phyloP scores from a whole-genome alignment of 2,888 invertebrate genomes.

The Villa cingulata region DNA sequence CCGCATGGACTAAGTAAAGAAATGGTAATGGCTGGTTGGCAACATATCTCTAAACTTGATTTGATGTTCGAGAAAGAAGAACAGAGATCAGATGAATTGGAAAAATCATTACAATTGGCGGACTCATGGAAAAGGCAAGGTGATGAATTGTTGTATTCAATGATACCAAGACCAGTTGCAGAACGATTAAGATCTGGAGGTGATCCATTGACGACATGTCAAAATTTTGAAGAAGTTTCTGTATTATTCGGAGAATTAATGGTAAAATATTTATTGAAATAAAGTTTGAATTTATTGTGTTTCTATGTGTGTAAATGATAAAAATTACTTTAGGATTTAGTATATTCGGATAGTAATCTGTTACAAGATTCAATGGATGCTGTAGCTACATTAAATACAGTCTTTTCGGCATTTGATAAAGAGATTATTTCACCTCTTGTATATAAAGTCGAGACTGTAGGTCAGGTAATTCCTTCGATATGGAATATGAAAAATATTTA shows the following conservation, averaged over 20 bases:
- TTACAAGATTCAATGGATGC: conserved; percentile 56
- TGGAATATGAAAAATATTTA: too few species aligned
- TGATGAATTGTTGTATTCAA: conserved; percentile 76
- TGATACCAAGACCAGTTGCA: conserved; percentile 80
- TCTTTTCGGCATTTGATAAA: conserved; percentile 72
- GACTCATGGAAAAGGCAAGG: conserved; percentile 78
- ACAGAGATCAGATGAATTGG: conserved; percentile 60
- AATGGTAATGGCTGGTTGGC: conserved; percentile 73
- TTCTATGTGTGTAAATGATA: too few species aligned
- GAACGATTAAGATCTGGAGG: conserved; percentile 64
- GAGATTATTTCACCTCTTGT: conserved; percentile 72
- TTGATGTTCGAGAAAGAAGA: conserved; percentile 73
- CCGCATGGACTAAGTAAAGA: conserved; percentile 73
- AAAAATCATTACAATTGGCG: conserved; percentile 58
- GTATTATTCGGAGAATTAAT: conserved; percentile 33
- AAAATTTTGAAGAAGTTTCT: conserved; percentile 43
- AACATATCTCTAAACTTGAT: conserved; percentile 66
- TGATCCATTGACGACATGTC: conserved; percentile 64
- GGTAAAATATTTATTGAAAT: too few species aligned
- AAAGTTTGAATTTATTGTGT: background rate
- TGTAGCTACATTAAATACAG: conserved; percentile 71
- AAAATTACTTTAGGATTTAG: conserved; percentile 8
- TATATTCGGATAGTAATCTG: conserved; percentile 16
- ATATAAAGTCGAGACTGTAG: conserved; percentile 90
- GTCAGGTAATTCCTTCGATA: too few species aligned